A percentile compares a stretch with the other conserved stretches of the same genome.
phyloP scores from a whole-genome alignment of 2,113 vertebrate genomes.

The Apteryx owenii region DNA sequence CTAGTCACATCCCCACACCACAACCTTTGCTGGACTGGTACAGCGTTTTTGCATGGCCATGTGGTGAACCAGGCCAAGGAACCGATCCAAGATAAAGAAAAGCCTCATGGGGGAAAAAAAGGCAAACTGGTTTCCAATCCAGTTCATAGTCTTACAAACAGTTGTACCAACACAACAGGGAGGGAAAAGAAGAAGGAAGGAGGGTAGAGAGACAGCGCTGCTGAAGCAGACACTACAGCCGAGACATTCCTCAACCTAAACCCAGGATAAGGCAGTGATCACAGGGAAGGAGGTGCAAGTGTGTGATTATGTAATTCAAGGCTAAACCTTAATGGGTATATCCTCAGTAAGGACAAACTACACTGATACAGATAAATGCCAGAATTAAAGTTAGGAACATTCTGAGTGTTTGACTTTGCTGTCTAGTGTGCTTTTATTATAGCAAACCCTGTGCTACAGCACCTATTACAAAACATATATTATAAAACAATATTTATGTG shows the following conservation, averaged over 20 bases:
- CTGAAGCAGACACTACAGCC: background rate
- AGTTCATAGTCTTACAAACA: background rate
- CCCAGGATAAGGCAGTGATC: background rate
- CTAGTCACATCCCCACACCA: background rate
- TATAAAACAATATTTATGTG: background rate
- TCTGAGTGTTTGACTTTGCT: background rate
- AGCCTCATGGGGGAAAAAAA: background rate
- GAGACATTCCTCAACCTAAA: background rate
- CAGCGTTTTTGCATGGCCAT: background rate
- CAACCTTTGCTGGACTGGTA: background rate
- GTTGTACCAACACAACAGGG: background rate
- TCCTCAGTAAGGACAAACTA: background rate
- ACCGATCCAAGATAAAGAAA: background rate
- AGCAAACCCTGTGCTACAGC: background rate
- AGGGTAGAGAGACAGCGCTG: background rate
- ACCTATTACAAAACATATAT: background rate
- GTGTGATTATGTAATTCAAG: background rate
- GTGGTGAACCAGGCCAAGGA: background rate
- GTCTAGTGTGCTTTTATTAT: background rate
- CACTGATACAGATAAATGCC: background rate
- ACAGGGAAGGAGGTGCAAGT: background rate
- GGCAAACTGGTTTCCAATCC: background rate
- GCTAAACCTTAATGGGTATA: background rate
- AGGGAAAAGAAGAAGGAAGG: background rate
- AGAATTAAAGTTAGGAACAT: background rate